Conservation (phyloP, 2,797 vertebrate species). For the Danio kyathit region DNA sequence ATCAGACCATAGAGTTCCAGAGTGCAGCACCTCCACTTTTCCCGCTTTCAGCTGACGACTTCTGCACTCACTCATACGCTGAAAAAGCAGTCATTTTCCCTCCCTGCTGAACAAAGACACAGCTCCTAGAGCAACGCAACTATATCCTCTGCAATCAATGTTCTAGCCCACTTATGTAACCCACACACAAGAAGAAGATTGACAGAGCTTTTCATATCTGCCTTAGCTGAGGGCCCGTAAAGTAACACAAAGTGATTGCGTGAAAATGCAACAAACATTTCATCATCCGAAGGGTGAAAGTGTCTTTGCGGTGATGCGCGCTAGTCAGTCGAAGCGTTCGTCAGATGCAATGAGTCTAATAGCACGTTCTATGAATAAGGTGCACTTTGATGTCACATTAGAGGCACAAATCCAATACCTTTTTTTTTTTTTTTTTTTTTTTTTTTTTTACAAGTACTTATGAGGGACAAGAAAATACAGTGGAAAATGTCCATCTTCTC, state of each 20-base stretch:
- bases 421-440: neutral
- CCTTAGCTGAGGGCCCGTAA: constrained; percentile 3
- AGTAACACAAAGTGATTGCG: constrained; percentile 30
- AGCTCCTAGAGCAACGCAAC: constrained; percentile 34
- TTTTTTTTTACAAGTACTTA: neutral
- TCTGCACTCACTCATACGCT: constrained; percentile 53
- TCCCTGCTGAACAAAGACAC: constrained; percentile 45
- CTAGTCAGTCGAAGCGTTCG: neutral
- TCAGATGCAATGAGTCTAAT: neutral
- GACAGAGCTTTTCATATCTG: constrained; percentile 43
- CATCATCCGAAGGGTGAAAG: constrained; percentile 19
- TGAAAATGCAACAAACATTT: constrained; percentile 40
- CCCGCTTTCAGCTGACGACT: constrained; percentile 31
- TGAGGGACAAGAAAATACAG: neutral
- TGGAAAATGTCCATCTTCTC: too few relatives aligned
- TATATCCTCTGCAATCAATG: constrained; percentile 42
- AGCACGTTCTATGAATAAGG: neutral
- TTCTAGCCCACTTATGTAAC: constrained; percentile 7
- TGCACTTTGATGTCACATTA: neutral
- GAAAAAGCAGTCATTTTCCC: constrained; percentile 51
- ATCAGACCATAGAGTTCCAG: constrained; percentile 59
- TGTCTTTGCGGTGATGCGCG: neutral
- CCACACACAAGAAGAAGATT: constrained; percentile 40
- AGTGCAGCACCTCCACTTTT: constrained; percentile 53
- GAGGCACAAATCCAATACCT: neutral